Base-by-base conservation (phyloP, 2,113 vertebrate species). In the Camelus bactrianus region DNA sequence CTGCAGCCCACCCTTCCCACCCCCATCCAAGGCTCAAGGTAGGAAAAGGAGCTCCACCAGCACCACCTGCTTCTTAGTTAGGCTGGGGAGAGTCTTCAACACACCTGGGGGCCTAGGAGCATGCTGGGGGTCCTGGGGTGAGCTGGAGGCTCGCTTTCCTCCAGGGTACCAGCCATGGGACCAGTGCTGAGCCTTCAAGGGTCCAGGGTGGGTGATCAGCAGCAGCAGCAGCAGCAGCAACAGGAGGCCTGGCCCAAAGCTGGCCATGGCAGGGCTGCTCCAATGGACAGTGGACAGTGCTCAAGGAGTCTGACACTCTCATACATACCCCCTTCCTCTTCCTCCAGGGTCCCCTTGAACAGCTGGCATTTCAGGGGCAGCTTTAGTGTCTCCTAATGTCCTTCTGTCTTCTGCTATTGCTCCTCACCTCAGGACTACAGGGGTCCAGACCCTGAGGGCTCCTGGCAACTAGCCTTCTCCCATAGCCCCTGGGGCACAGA, bases 111-210 rank as follows among this genome's bases (percentile, higher is more conserved):
- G 0, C 96, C 94, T 8, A 93, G 70, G 20, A 98, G 32, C 65
- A 60, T 19, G 87, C 64, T 64, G 79, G 16, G 15, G 11, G 35
- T 98, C 28, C 92, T 77, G 65, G 82, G 70, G 7, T 80, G 30
- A 97, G 79, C 17, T 98, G 98, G 35, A 99, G 95, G 75, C 99
- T 96, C 98, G 93, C 92, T 99, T 99, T 77, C 99, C 99, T 97
- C 99, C 99, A 0, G 99, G 99, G 94, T 99, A 99, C 99, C 99
- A 99, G 64, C 99, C 99, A 24, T 99, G 99, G 93, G 99, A 99
- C 99, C 99, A 99, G 98, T 99, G 99, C 98, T 99, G 99, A 38
- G 96, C 98, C 13, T 52, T 89, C 22, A 98, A 99, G 50, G 98
- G 92, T 83, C 48, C 77, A 56, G 69, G 89, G 28, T 64, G 75